These are phyloP conservation scores for Apotomis turbidana DNA, from an alignment of 2,888 invertebrate species.

Conservation along the genomic window DNA sequence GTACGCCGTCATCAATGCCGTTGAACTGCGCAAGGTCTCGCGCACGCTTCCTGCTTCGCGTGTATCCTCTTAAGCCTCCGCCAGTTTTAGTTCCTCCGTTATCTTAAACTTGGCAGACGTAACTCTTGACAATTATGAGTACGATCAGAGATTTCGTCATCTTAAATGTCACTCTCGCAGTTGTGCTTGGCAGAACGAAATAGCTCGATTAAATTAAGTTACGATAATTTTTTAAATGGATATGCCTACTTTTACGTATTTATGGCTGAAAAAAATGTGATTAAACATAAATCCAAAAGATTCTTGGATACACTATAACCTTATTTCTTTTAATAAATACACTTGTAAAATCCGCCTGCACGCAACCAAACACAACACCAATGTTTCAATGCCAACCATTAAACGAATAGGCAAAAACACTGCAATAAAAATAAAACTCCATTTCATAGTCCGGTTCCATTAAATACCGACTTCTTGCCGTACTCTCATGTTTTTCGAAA, in stretches of 20 bases:
- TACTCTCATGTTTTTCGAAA: slow-evolving; percentile 27
- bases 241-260: too few relatives aligned
- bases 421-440: slow-evolving; percentile 7
- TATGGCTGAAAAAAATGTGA: too few relatives aligned
- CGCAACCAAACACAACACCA: slow-evolving; percentile 7
- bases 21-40: slow-evolving; percentile 71
- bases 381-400: slow-evolving; percentile 17
- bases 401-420: slow-evolving; percentile 18
- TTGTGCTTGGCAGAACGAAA: too few relatives aligned
- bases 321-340: neutral
- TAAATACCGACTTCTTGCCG: slow-evolving; percentile 23
- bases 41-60: slow-evolving; percentile 64
- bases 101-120: neutral
- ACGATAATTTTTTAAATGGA: too few relatives aligned
- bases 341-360: slow-evolving; percentile 6
- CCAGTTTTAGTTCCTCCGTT: neutral
- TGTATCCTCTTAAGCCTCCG: slow-evolving; percentile 53
- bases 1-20: slow-evolving; percentile 55
- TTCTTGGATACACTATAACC: slow-evolving; percentile 46
- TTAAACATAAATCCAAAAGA: neutral
- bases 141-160: too few relatives aligned
- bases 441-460: slow-evolving; percentile 23
- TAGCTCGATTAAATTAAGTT: too few relatives aligned
- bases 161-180: too few relatives aligned
- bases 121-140: too few relatives aligned